Conservation (phyloP, 2,888 invertebrate genomes). For the Coenonympha arcania region DNA sequence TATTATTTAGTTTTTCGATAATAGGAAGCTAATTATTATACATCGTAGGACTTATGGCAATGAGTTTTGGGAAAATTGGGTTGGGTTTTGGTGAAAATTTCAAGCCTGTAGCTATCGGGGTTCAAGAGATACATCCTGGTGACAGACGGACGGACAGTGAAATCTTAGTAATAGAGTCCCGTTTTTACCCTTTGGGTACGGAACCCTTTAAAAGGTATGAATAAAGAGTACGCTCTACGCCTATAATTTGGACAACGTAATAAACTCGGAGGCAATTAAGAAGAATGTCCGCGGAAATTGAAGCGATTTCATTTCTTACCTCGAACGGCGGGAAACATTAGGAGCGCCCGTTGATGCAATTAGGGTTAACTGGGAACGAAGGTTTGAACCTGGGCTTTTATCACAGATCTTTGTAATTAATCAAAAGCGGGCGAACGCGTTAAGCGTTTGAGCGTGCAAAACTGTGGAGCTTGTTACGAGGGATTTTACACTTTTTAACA, state of each 20-base stretch:
- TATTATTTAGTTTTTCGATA: too few species aligned
- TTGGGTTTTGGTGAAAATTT: too few species aligned
- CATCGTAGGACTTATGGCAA: too few species aligned
- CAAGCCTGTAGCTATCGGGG: too few species aligned
- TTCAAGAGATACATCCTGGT: too few species aligned
- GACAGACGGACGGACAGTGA: too few species aligned
- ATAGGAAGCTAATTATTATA: too few species aligned
- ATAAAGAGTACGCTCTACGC: conserved; percentile 19
- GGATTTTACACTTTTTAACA: not conserved
- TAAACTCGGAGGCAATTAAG: conserved; percentile 30
- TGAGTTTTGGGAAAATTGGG: too few species aligned
- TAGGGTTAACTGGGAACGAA: conserved; percentile 22
- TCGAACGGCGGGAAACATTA: conserved; percentile 27
- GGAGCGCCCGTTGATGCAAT: conserved; percentile 21
- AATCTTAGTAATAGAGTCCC: too few species aligned
- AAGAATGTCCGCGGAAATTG: conserved; percentile 33
- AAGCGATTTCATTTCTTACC: conserved; percentile 32
- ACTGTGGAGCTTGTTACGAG: not conserved
- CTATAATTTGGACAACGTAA: conserved; percentile 23
- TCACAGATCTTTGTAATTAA: conserved; percentile 21
- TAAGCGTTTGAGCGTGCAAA: conserved; percentile 2
- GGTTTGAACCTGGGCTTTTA: conserved; percentile 19
- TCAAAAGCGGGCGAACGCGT: conserved; percentile 10
- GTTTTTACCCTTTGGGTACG: too few species aligned
- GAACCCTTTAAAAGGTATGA: too few species aligned